phyloP scores from a whole-genome alignment of 2,797 vertebrate genomes.

The Pangasius macronema region DNA sequence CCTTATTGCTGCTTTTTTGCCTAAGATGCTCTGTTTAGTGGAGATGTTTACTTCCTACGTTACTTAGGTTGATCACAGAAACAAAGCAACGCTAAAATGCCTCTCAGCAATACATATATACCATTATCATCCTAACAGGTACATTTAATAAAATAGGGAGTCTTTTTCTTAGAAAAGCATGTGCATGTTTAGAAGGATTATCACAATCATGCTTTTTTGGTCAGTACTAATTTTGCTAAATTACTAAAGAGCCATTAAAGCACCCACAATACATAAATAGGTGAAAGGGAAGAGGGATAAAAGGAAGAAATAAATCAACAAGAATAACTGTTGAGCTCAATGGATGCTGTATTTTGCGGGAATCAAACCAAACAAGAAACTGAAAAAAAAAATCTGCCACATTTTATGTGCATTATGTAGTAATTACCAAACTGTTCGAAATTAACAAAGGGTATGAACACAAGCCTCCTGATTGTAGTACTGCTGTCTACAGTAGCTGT shows the following conservation, averaged over 20 bases:
- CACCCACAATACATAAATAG: not conserved
- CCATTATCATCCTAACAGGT: not conserved
- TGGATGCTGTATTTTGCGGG: conserved; percentile 43
- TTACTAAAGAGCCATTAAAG: not conserved
- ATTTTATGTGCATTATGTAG: not conserved
- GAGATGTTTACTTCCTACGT: not conserved
- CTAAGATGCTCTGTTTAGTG: not conserved
- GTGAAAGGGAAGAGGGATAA: not conserved
- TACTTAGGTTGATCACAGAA: not conserved
- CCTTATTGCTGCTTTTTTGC: not conserved
- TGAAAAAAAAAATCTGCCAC: not conserved
- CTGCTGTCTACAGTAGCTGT: conserved; percentile 37
- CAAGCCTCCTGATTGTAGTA: conserved; percentile 34
- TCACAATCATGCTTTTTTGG: not conserved
- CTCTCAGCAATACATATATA: not conserved
- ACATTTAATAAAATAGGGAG: not conserved
- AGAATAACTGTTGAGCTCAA: conserved; percentile 21
- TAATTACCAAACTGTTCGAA: conserved; percentile 13
- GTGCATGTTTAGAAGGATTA: conserved; percentile 1
- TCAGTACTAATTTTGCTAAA: not conserved
- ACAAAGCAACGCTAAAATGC: not conserved
- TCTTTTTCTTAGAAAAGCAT: not conserved
- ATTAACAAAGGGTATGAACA: conserved; percentile 33
- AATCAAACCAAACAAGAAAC: conserved; percentile 37
- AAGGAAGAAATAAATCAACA: conserved; percentile 14